A percentile compares a stretch with the other conserved stretches of the same genome.
Conservation (phyloP, 2,113 vertebrate species). For the Phrynocephalus versicolor region DNA sequence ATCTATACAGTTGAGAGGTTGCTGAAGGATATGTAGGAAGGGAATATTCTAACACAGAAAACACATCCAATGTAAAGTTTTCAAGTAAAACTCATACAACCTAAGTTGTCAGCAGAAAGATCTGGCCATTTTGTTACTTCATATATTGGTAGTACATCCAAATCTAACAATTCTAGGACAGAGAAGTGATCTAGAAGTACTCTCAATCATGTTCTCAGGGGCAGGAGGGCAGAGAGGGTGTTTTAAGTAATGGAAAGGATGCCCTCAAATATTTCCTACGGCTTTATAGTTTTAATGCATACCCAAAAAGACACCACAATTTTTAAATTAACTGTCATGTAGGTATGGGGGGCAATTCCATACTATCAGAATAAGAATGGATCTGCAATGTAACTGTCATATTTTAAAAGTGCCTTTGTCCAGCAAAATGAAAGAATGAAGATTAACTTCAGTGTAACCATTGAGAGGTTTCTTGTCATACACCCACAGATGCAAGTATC, state of each 20-base stretch:
- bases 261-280: conserved; percentile 42
- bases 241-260: conserved; percentile 46
- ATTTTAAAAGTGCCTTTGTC: conserved; percentile 41
- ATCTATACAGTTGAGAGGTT: conserved; percentile 83
- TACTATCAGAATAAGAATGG: conserved; percentile 51
- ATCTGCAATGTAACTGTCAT: conserved; percentile 66
- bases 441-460: conserved; percentile 35
- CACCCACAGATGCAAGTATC: conserved; percentile 46
- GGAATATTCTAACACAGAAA: conserved; percentile 85
- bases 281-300: conserved; percentile 56
- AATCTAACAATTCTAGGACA: conserved; percentile 66
- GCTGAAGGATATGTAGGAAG: conserved; percentile 82
- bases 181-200: conserved; percentile 47
- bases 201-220: background rate
- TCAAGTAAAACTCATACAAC: conserved; percentile 80
- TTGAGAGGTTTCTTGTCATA: conserved; percentile 60
- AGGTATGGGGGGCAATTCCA: conserved; percentile 31
- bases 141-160: conserved; percentile 68
- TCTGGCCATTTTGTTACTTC: conserved; percentile 67
- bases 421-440: conserved; percentile 30
- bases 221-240: conserved; percentile 23
- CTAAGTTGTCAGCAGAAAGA: conserved; percentile 85
- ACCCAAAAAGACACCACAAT: conserved; percentile 37
- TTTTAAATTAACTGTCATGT: conserved; percentile 39
- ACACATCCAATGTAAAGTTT: conserved; percentile 85